Evolutionary conservation across 2,113 vertebrate species (phyloP), one percentile per base, ranked within the genome.

Genomic region (Tenrec ecaudatus): DNA sequence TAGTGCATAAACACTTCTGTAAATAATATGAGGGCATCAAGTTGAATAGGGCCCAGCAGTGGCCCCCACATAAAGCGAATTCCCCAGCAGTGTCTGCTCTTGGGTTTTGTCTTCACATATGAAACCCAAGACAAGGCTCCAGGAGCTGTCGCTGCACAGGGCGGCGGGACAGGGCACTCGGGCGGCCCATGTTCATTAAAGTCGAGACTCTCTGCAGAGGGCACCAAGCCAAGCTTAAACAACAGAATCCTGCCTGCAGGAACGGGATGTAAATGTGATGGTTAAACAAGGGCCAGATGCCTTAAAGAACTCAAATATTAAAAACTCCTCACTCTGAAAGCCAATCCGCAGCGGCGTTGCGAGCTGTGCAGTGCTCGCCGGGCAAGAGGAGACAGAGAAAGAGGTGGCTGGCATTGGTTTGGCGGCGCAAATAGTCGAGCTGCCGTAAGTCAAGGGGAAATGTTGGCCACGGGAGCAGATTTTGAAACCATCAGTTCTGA

Each of bases 231-330:
- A 98, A 97, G 58, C 4, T 93, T 90, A 82, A 94, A 94, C 96
- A 97, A 92, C 12, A 4, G 96, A 98, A 96, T 95, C 91, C 91
- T 97, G 97, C 98, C 97, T 97, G 92, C 93, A 97, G 97, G 96
- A 97, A 95, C 7, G 96, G 82, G 97, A 97, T 97, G 93, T 97
- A 97, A 97, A 97, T 97, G 91, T 96, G 97, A 97, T 96, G 95
- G 94, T 95, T 98, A 98, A 98, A 98, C 97, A 97, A 97, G 97
- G 97, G 97, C 98, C 98, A 98, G 97, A 97, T 98, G 97, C 97
- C 89, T 87, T 96, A 95, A 81, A 91, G 95, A 97, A 96, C 88
- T 68, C 76, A 77, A 83, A 93, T 95, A 95, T 97, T 96, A 93
- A 95, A 97, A 98, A 94, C 78, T 95, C 96, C 16, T 92, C 88